These are phyloP conservation scores for Coleophora flavipennella DNA, from an alignment of 2,888 invertebrate genomes.

Conservation along the genomic window DNA sequence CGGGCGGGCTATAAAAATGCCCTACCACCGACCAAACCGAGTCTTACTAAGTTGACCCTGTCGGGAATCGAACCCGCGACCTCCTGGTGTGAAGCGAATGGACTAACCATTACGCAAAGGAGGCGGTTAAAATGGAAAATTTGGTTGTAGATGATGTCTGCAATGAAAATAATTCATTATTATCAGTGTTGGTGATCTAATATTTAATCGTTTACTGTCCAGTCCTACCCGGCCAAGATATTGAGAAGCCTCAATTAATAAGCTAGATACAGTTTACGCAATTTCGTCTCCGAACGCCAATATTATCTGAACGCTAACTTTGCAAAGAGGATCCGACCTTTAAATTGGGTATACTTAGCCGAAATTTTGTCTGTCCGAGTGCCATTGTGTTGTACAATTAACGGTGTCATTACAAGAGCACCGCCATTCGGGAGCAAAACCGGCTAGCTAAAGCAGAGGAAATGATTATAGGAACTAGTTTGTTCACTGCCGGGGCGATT, in stretches of 20 bases:
- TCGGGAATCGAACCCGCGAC: too few species aligned
- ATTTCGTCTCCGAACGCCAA: neutral
- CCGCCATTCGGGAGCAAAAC: conserved; percentile 43
- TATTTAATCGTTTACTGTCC: too few species aligned
- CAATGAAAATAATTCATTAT: too few species aligned
- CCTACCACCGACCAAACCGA: too few species aligned
- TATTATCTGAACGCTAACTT: neutral
- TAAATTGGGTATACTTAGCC: neutral
- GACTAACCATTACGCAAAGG: too few species aligned
- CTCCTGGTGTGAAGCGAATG: too few species aligned
- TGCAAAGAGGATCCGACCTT: too few species aligned
- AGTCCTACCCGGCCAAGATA: neutral
- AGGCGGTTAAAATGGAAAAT: too few species aligned
- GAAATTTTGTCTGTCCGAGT: conserved; percentile 3
- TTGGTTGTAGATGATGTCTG: too few species aligned
- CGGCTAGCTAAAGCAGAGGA: conserved; percentile 44
- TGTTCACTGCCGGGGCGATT: conserved; percentile 46
- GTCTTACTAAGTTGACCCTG: too few species aligned
- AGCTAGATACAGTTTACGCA: neutral
- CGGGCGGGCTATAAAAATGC: too few species aligned
- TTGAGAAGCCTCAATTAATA: neutral
- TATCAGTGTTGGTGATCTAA: too few species aligned
- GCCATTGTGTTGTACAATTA: conserved; percentile 33
- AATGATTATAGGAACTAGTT: conserved; percentile 60
- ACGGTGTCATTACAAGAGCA: conserved; percentile 36